Conservation (phyloP, 2,797 vertebrate species). For the Pipistrellus nathusii region DNA sequence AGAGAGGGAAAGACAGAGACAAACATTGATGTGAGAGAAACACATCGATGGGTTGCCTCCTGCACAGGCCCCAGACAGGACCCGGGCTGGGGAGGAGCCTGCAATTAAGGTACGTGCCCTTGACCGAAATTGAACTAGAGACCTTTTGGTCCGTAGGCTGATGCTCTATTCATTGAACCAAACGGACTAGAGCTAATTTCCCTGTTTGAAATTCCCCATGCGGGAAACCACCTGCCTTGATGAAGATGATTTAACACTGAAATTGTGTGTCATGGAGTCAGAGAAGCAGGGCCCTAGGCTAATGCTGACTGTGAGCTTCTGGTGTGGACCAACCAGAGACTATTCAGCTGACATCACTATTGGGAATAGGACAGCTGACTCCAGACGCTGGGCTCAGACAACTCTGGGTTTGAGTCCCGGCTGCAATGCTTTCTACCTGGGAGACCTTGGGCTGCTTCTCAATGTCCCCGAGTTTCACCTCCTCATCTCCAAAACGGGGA, state of each 20-base stretch:
- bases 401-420: not conserved
- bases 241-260: slow-evolving; percentile 23
- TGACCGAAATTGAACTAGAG: no score
- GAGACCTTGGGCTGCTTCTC: not conserved
- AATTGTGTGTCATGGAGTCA: not conserved
- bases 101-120: no score
- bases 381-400: not conserved
- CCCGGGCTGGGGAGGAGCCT: no score
- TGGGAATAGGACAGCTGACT: not conserved
- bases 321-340: not conserved
- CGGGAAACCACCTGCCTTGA: slow-evolving; percentile 60
- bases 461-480: not conserved
- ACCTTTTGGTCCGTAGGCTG: no score
- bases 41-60: no score
- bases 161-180: no score
- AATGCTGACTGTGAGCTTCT: not conserved
- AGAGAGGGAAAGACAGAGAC: no score
- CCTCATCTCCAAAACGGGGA: not conserved
- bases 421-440: not conserved
- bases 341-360: not conserved
- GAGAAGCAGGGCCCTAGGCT: not conserved
- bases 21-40: no score
- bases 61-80: no score
- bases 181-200: not conserved
- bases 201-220: slow-evolving; percentile 28